Evolutionary conservation across 2,888 invertebrate species (phyloP).

Genomic region (Ferrisia virgata): DNA sequence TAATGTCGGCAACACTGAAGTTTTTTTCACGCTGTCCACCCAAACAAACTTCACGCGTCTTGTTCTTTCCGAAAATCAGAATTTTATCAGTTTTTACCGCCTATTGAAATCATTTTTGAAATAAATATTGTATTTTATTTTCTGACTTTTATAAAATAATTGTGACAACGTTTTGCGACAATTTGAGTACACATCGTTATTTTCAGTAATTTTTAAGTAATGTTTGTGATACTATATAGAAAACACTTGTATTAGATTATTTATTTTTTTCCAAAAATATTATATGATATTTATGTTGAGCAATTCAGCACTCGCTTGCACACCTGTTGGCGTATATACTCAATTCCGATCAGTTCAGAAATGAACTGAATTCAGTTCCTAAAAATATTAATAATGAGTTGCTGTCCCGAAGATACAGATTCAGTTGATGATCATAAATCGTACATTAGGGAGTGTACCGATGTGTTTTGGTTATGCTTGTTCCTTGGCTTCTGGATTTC

Average conservation of each 20-base stretch:
- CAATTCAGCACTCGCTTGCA: not conserved
- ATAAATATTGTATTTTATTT: not conserved
- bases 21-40: not conserved
- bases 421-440: constrained; percentile 54
- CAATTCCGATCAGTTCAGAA: not conserved
- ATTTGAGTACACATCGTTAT: not conserved
- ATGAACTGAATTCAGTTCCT: not conserved
- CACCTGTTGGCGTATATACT: not conserved
- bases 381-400: constrained; percentile 49
- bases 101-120: not conserved
- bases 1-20: not conserved
- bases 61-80: not conserved
- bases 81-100: constrained; percentile 9
- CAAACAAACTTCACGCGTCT: not conserved
- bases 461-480: constrained; percentile 74
- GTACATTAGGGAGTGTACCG: constrained; percentile 72
- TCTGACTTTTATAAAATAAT: not conserved
- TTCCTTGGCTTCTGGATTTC: constrained; percentile 78
- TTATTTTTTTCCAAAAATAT: not conserved
- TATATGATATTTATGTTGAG: not conserved
- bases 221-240: too few relatives aligned
- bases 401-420: constrained; percentile 53
- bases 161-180: not conserved
- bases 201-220: not conserved
- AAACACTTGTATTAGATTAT: not conserved